Evolutionary conservation across 2,113 vertebrate genomes (phyloP).

Genomic region (Theristicus caerulescens): DNA sequence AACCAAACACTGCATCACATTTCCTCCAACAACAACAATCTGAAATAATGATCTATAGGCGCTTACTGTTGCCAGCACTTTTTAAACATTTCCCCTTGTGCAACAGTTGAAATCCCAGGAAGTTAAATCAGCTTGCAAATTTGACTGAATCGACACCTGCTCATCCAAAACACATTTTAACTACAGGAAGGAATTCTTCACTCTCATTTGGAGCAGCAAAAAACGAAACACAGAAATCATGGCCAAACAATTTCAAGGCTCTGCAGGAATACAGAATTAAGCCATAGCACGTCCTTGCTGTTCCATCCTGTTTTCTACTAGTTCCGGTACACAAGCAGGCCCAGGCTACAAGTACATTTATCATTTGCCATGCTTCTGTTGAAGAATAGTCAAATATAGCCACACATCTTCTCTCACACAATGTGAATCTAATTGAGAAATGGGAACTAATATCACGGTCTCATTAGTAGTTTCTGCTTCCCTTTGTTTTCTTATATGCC

Average conservation of each 20-base stretch:
- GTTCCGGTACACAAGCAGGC: neutral
- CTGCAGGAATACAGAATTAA: conserved; percentile 6
- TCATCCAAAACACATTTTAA: conserved; percentile 29
- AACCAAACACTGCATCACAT: neutral
- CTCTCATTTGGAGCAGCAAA: neutral
- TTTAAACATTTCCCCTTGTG: neutral
- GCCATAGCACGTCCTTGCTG: neutral
- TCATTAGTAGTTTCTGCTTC: neutral
- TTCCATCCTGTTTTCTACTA: neutral
- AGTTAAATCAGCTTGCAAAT: conserved; percentile 56
- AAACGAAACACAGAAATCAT: neutral
- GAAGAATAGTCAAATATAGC: neutral
- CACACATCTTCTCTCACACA: neutral
- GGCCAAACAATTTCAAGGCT: conserved; percentile 19
- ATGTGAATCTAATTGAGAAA: neutral
- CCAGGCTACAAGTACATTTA: neutral
- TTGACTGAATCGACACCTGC: conserved; percentile 42
- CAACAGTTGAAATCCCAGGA: conserved; percentile 37
- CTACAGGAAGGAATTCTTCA: conserved; percentile 45
- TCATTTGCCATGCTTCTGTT: neutral
- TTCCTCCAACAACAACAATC: conserved; percentile 1
- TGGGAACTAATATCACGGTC: neutral
- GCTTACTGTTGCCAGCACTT: neutral
- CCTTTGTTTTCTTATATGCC: neutral
- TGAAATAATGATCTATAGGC: neutral